Percentiles rank a stretch among this genome's conserved stretches.
Evolutionary conservation across 2,888 invertebrate genomes (phyloP).

Genomic region (Calliphora vomitoria): DNA sequence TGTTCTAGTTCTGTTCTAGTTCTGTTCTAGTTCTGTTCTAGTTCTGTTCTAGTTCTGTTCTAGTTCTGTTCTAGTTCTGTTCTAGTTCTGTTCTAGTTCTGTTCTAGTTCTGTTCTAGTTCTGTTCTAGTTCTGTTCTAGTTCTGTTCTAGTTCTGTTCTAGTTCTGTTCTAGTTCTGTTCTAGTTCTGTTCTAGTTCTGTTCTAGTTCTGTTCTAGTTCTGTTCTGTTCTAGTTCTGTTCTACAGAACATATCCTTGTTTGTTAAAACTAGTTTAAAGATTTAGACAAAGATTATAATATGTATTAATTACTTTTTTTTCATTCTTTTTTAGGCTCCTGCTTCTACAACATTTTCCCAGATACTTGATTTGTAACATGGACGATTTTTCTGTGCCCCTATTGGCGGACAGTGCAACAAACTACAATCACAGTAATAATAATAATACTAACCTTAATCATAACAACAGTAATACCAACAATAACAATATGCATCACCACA

Average conservation of each 20-base stretch:
- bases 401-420: constrained; percentile 76
- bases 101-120: too few relatives aligned
- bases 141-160: too few relatives aligned
- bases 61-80: neutral
- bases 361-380: constrained; percentile 75
- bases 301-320: neutral
- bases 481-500: constrained; percentile 78
- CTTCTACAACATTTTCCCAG: neutral
- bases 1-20: neutral
- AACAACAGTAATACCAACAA: constrained; percentile 70
- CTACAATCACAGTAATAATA: constrained; percentile 55
- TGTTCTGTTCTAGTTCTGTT: too few relatives aligned
- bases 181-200: neutral
- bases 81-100: neutral
- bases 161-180: neutral
- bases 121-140: too few relatives aligned
- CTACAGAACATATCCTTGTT: too few relatives aligned
- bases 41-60: neutral
- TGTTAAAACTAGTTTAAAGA: too few relatives aligned
- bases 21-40: neutral
- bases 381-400: constrained; percentile 79
- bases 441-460: constrained; percentile 63
- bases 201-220: too few relatives aligned
- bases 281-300: neutral
- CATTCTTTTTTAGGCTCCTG: constrained; percentile 23